These are phyloP conservation scores for Strigamia transsilvanica DNA, from an alignment of 2,888 invertebrate species.

Conservation along the genomic window DNA sequence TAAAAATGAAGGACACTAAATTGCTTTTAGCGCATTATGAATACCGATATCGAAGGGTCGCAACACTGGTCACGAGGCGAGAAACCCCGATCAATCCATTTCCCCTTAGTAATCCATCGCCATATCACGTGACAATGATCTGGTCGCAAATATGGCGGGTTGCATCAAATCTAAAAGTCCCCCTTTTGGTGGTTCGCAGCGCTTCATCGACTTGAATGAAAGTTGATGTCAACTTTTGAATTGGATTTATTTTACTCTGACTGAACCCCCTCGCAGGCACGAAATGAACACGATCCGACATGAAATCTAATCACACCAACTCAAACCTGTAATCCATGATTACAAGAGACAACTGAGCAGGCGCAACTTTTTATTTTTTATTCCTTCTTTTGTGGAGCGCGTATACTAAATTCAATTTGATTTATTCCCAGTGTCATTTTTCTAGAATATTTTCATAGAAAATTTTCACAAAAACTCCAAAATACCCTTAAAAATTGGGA, in stretches of 20 bases:
- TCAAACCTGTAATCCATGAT: constrained; percentile 31
- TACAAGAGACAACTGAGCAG: constrained; percentile 28
- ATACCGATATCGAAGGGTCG: constrained; percentile 28
- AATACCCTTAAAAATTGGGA: too few relatives aligned
- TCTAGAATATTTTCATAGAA: too few relatives aligned
- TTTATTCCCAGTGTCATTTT: background rate
- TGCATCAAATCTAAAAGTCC: background rate
- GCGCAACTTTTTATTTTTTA: background rate
- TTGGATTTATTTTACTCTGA: constrained; percentile 33
- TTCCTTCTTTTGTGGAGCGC: background rate
- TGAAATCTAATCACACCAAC: constrained; percentile 43
- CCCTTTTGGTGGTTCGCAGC: background rate
- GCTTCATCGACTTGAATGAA: background rate
- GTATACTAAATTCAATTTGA: background rate
- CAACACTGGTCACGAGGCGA: constrained; percentile 13
- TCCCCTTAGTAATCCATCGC: background rate
- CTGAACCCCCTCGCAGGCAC: constrained; percentile 16
- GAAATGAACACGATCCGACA: constrained; percentile 40
- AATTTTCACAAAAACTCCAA: too few relatives aligned
- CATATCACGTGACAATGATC: constrained; percentile 18
- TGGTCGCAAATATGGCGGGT: constrained; percentile 3
- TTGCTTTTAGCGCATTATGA: constrained; percentile 43
- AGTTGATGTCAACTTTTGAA: constrained; percentile 45
- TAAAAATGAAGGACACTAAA: background rate
- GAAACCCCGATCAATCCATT: constrained; percentile 13